Percentiles rank a stretch among this genome's conserved stretches.
phyloP scores from a whole-genome alignment of 2,797 vertebrate species.

The Cichlasoma orientale region DNA sequence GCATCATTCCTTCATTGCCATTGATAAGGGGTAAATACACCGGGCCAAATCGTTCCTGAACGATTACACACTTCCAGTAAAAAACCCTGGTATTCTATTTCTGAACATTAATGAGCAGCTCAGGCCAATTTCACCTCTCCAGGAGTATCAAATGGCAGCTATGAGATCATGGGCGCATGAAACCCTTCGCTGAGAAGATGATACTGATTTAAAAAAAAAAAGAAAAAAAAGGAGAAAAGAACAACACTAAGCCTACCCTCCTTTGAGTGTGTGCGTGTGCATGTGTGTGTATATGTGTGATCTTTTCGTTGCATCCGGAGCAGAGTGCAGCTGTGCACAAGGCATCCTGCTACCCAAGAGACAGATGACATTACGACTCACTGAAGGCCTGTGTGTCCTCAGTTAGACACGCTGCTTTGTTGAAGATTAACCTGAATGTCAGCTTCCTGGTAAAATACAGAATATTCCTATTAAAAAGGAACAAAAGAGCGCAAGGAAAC shows the following conservation, averaged over 20 bases:
- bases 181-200: conserved; percentile 53
- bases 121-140: conserved; percentile 53
- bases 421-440: conserved; percentile 43
- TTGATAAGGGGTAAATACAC: conserved; percentile 41
- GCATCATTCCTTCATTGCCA: conserved; percentile 18
- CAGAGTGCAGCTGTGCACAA: conserved; percentile 81
- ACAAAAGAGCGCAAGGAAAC: conserved; percentile 7
- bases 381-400: conserved; percentile 45
- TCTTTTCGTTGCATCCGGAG: conserved; percentile 80
- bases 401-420: conserved; percentile 29
- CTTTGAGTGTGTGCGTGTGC: conserved; percentile 1
- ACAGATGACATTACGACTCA: conserved; percentile 42
- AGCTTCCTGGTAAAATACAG: conserved; percentile 30
- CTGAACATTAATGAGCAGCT: conserved; percentile 64
- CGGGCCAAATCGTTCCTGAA: conserved; percentile 42
- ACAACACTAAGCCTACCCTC: not conserved
- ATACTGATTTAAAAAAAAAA: conserved; percentile 31
- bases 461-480: conserved; percentile 14
- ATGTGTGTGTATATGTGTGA: not conserved
- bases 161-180: conserved; percentile 64
- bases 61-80: conserved; percentile 68
- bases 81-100: conserved; percentile 69
- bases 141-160: conserved; percentile 69
- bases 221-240: not conserved
- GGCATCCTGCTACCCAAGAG: conserved; percentile 77